Percentiles rank a stretch among this genome's conserved stretches.
phyloP scores from a whole-genome alignment of 2,113 vertebrate species.

The Xyrauchen texanus region DNA sequence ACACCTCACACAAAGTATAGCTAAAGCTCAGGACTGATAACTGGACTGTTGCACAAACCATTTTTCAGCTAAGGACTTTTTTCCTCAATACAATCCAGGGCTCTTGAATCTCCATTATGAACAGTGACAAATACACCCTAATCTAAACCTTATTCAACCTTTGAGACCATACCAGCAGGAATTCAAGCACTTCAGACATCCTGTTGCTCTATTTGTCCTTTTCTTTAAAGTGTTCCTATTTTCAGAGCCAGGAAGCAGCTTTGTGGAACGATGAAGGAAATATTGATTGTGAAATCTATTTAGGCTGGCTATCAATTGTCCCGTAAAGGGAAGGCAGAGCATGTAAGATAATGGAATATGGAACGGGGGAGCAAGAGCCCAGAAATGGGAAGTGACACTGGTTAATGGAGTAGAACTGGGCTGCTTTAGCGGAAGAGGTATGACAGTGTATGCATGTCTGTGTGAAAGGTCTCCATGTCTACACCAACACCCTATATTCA shows the following conservation, averaged over 20 bases:
- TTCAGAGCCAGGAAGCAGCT: constrained; percentile 46
- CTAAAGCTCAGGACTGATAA: too few species aligned
- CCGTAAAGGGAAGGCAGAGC: constrained; percentile 44
- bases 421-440: constrained; percentile 32
- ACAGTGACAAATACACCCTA: too few species aligned
- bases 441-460: too few species aligned
- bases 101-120: too few species aligned
- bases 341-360: constrained; percentile 58
- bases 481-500: background rate
- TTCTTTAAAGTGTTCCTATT: constrained; percentile 10
- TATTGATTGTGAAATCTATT: constrained; percentile 64
- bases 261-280: constrained; percentile 56
- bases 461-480: background rate
- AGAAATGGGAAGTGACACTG: constrained; percentile 60
- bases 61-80: too few species aligned
- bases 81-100: too few species aligned
- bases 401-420: constrained; percentile 59
- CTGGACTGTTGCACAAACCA: too few species aligned
- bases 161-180: background rate
- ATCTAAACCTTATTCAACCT: background rate
- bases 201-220: constrained; percentile 17
- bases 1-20: too few species aligned
- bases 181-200: background rate
- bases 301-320: constrained; percentile 60
- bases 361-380: constrained; percentile 32